Evolutionary conservation across 1,140 invertebrate genomes (phyloP).

Genomic region (Zophobas morio): DNA sequence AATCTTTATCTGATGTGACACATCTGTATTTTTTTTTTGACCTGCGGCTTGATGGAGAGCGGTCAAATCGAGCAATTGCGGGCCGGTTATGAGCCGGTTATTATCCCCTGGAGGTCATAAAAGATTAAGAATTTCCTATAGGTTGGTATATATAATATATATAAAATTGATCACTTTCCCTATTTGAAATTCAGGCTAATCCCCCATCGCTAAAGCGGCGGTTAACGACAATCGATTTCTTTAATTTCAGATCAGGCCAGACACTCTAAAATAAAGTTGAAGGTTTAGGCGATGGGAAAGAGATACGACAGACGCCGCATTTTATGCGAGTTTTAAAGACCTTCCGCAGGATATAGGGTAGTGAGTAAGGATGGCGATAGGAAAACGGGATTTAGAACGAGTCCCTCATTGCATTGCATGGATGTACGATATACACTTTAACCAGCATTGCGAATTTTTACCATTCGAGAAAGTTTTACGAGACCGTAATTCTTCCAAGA

Average conservation of each 20-base stretch:
- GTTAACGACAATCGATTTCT: too few relatives aligned
- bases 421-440: constrained; percentile 9
- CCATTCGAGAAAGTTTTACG: constrained; percentile 19
- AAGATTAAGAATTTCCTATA: too few relatives aligned
- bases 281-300: background rate
- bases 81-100: too few relatives aligned
- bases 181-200: too few relatives aligned
- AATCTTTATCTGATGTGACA: too few relatives aligned
- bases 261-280: background rate
- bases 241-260: background rate
- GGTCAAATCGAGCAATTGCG: too few relatives aligned
- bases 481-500: background rate
- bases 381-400: constrained; percentile 31
- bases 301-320: constrained; percentile 7
- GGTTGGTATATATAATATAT: too few relatives aligned
- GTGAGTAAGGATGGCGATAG: constrained; percentile 35
- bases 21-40: too few relatives aligned
- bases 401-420: background rate
- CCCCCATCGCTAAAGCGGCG: too few relatives aligned
- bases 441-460: constrained; percentile 22
- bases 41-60: too few relatives aligned
- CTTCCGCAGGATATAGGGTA: constrained; percentile 26
- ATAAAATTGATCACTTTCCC: too few relatives aligned
- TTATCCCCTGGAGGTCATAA: too few relatives aligned
- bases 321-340: constrained; percentile 40